Base-by-base conservation (phyloP, 2,888 invertebrate species). In the Boloria euphrosyne region DNA sequence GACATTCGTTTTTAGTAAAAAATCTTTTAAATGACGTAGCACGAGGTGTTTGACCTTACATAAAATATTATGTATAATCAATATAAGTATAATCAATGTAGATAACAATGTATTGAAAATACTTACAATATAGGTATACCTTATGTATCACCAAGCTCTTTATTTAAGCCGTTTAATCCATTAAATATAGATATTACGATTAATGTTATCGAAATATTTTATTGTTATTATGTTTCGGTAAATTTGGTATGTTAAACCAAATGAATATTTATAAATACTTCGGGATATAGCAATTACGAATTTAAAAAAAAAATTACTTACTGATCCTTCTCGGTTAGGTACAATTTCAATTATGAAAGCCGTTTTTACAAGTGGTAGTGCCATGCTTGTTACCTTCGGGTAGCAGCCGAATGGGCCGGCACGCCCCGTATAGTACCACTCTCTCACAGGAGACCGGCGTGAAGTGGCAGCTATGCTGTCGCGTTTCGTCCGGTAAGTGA, bases 1-100 rank as follows among this genome's bases (percentile, higher is more conserved):
- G 68, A 55, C 46, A 54, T 47, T 38, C 58, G 62, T 47, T 55
- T 52, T 58, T 59, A 49, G 68, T 62, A 59, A 66, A 62, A 59
- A 59, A 54, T 50, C 46, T 55, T n/a, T n/a, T 55, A 54, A 66
- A 59, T 51, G 27, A 51, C 57, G 53, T 66, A 52, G 52, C 27
- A 22, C 10, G 49, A 61, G 62, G 62, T 54, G 59, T 31, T 62
- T 66, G 62, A 65, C 61, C 47, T 38, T 18, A 13, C 13, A n/a
- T 31, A 13, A 14, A 61, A 27, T 22, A 22, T 22, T 57, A 6
- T 6, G 7, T 31, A 7, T 31, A 5, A 31, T 43, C n/a, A 44
- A 53, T 14, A 44, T 44, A 22, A 22, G 7, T 38, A 13, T 46
- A 22, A 44, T 22, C 10, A 55, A 55, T n/a, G 17, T 55, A 43